Evolutionary conservation across 2,113 vertebrate genomes (phyloP).

Genomic region (Muntiacus reevesi): DNA sequence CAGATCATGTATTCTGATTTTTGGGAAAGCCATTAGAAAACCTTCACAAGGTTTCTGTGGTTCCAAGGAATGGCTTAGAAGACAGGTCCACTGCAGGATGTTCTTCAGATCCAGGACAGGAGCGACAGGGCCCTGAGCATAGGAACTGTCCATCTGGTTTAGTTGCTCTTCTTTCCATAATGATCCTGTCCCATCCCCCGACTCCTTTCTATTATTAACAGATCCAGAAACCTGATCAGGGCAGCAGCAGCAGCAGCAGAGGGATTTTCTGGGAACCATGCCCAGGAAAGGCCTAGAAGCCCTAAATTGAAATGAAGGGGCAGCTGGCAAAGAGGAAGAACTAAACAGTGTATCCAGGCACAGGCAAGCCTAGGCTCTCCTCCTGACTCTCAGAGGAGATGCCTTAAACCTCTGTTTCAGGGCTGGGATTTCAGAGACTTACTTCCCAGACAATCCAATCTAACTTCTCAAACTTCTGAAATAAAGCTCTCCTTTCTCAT

Average conservation of each 20-base stretch:
- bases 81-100: background rate
- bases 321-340: slow-evolving; percentile 23
- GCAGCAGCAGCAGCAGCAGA: slow-evolving; percentile 31
- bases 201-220: slow-evolving; percentile 68
- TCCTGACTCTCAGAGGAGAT: background rate
- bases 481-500: background rate
- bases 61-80: background rate
- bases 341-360: background rate
- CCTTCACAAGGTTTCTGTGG: background rate
- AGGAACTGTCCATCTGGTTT: slow-evolving; percentile 31
- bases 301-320: slow-evolving; percentile 35
- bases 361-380: background rate
- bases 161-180: slow-evolving; percentile 46
- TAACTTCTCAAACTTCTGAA: slow-evolving; percentile 30
- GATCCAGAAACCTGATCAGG: slow-evolving; percentile 66
- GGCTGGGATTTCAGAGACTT: background rate
- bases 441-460: background rate
- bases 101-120: background rate
- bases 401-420: background rate
- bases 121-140: background rate
- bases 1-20: background rate
- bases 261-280: slow-evolving; percentile 63
- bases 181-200: slow-evolving; percentile 48
- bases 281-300: slow-evolving; percentile 60
- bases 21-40: background rate